Evolutionary conservation across 2,113 vertebrate genomes (phyloP).

Genomic region (Sigmodon hispidus): DNA sequence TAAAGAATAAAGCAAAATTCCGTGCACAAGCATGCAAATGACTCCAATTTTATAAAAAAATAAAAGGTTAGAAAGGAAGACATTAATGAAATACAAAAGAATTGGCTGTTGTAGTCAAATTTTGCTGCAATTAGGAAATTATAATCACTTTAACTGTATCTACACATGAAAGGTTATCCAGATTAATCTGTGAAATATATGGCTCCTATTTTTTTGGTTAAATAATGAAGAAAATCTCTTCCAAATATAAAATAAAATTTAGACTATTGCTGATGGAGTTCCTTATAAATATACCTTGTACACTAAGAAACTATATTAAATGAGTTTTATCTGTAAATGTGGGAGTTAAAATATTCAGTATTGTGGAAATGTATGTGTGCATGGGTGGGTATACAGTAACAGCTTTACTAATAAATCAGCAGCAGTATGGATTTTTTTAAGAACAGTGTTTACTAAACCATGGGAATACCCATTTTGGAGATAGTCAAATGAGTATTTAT

Average conservation of each 20-base stretch:
- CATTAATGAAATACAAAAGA: neutral
- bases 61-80: neutral
- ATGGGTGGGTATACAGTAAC: neutral
- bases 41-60: neutral
- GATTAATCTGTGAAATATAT: conserved; percentile 19
- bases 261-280: neutral
- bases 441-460: neutral
- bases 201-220: neutral
- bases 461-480: neutral
- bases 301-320: neutral
- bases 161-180: neutral
- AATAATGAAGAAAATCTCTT: neutral
- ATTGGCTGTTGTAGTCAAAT: neutral
- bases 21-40: neutral
- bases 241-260: neutral
- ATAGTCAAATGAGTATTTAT: neutral
- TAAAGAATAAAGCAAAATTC: neutral
- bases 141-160: neutral
- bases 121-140: neutral
- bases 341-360: neutral
- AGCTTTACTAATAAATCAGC: neutral
- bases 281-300: neutral
- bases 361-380: neutral
- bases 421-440: neutral
- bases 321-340: neutral